Percentiles rank a stretch among this genome's conserved stretches.
phyloP scores from a whole-genome alignment of 2,113 vertebrate genomes.

The Nymphicus hollandicus region DNA sequence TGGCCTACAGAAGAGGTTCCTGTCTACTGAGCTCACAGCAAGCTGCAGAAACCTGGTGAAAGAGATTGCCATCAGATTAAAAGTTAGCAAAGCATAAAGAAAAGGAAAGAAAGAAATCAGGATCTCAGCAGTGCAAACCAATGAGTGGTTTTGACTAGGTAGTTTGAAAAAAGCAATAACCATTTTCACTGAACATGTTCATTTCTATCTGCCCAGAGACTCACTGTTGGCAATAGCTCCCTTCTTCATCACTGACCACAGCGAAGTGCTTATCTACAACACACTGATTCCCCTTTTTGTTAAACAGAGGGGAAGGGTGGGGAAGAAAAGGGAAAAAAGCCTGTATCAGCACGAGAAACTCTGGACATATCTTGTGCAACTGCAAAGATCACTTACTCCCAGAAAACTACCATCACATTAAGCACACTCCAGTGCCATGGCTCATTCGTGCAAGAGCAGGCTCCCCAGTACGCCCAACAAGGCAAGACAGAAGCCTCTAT shows the following conservation, averaged over 20 bases:
- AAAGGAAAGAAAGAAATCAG: not conserved
- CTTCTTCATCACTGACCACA: not conserved
- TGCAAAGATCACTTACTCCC: not conserved
- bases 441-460: not conserved
- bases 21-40: not conserved
- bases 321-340: not conserved
- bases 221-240: not conserved
- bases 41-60: not conserved
- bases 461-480: not conserved
- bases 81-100: not conserved
- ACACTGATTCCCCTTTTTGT: not conserved
- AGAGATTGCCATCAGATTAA: not conserved
- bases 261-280: not conserved
- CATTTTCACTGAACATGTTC: not conserved
- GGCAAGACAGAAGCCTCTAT: not conserved
- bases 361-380: not conserved
- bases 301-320: rapidly evolving
- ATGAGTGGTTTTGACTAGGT: not conserved
- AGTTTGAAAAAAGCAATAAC: not conserved
- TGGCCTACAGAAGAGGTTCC: not conserved
- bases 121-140: not conserved
- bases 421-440: not conserved
- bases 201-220: not conserved
- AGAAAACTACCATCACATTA: not conserved
- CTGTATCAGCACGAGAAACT: not conserved